phyloP scores from a whole-genome alignment of 2,888 invertebrate species.

The Campoplex nolae region DNA sequence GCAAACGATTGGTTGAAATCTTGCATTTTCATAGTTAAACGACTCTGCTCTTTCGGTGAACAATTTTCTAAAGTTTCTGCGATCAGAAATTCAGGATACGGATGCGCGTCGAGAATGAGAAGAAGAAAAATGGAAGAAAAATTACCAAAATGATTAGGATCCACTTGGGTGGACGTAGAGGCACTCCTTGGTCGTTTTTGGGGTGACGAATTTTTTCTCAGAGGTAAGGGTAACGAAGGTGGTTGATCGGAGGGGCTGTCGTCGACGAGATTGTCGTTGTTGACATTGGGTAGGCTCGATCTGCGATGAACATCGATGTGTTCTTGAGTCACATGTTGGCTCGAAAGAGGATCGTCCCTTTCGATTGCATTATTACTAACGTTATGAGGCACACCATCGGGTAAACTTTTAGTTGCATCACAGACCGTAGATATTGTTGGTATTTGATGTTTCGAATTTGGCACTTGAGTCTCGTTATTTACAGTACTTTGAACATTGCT shows the following conservation, averaged over 20 bases:
- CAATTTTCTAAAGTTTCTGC: too few species aligned
- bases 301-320: conserved; percentile 85
- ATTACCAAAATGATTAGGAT: conserved; percentile 94
- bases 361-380: conserved; percentile 81
- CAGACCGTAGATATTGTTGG: conserved; percentile 91
- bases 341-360: conserved; percentile 69
- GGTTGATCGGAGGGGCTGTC: conserved; percentile 79
- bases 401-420: conserved; percentile 87
- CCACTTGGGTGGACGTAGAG: conserved; percentile 93
- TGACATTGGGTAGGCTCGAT: conserved; percentile 87
- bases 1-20: conserved; percentile 33
- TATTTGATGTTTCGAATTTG: conserved; percentile 85
- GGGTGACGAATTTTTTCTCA: conserved; percentile 86
- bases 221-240: conserved; percentile 81
- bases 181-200: conserved; percentile 91
- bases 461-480: conserved; percentile 84
- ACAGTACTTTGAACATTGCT: conserved; percentile 82
- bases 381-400: conserved; percentile 83
- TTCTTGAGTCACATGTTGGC: conserved; percentile 72
- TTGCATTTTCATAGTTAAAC: not conserved
- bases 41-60: too few species aligned
- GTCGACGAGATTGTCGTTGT: conserved; percentile 73
- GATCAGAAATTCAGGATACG: too few species aligned
- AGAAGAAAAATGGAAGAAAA: conserved; percentile 23
- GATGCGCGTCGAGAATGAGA: too few species aligned